Percentiles rank a stretch among this genome's conserved stretches.
phyloP scores from a whole-genome alignment of 1,140 invertebrate genomes.

The Pseudoatta argentina region DNA sequence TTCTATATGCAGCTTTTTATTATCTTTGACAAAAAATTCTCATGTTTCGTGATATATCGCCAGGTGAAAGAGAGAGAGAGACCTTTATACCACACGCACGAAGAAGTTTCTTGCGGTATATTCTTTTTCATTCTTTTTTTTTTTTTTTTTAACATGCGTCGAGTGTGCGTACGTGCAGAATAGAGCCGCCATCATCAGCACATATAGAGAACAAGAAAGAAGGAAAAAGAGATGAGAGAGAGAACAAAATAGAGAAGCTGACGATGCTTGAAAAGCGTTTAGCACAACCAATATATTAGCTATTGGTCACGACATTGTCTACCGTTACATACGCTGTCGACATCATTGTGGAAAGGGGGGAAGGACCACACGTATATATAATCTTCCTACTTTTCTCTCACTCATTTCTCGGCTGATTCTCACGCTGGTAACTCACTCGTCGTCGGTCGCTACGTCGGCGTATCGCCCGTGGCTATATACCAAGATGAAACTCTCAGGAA shows the following conservation, averaged over 20 bases:
- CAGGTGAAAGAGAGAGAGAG: neutral
- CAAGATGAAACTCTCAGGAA: conserved; percentile 73
- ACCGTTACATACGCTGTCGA: conserved; percentile 82
- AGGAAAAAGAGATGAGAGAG: neutral
- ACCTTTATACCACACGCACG: conserved; percentile 22
- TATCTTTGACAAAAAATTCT: conserved; percentile 1
- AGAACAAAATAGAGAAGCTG: conserved; percentile 64
- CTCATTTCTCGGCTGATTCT: conserved; percentile 74
- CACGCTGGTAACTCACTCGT: conserved; percentile 73
- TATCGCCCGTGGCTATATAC: conserved; percentile 67
- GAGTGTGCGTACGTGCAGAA: conserved; percentile 29
- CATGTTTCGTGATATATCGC: neutral
- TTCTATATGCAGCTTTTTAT: neutral
- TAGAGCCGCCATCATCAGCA: conserved; percentile 31
- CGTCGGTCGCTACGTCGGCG: conserved; percentile 55
- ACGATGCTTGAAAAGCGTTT: conserved; percentile 83
- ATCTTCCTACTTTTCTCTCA: conserved; percentile 79
- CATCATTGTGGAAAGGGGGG: conserved; percentile 65
- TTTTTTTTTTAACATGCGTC: conserved; percentile 26
- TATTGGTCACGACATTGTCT: conserved; percentile 84
- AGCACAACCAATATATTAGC: conserved; percentile 83
- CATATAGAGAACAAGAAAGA: neutral
- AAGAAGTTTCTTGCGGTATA: conserved; percentile 53
- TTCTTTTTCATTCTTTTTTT: conserved; percentile 25
- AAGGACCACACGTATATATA: conserved; percentile 69